A percentile compares a stretch with the other conserved stretches of the same genome.
Conservation (phyloP, 2,888 invertebrate species). For the Leptinotarsa peninsularis region DNA sequence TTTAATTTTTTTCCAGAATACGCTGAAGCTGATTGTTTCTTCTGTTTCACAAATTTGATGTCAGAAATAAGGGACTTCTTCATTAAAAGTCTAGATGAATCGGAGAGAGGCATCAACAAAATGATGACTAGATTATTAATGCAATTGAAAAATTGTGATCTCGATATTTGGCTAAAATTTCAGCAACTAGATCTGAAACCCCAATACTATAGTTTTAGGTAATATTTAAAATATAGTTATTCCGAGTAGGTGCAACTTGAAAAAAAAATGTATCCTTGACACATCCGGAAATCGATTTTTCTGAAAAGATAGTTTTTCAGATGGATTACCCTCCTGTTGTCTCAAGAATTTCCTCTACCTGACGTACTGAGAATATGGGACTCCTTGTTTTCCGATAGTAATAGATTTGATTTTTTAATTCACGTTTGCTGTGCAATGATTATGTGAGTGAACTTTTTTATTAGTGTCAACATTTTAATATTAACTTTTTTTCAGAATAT, state of each 20-base stretch:
- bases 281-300: background rate
- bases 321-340: slow-evolving; percentile 94
- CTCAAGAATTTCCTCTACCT: slow-evolving; percentile 97
- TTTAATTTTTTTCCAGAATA: slow-evolving; percentile 71
- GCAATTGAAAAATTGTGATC: slow-evolving; percentile 82
- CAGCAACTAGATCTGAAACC: slow-evolving; percentile 89
- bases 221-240: slow-evolving; percentile 1
- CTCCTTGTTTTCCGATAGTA: slow-evolving; percentile 90
- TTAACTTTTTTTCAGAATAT: slow-evolving; percentile 71
- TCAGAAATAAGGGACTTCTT: slow-evolving; percentile 97
- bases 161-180: slow-evolving; percentile 80
- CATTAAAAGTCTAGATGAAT: slow-evolving; percentile 94
- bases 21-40: slow-evolving; percentile 98
- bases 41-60: slow-evolving; percentile 98
- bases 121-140: slow-evolving; percentile 88
- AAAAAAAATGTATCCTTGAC: background rate
- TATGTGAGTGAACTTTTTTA: slow-evolving; percentile 75
- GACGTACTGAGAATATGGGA: slow-evolving; percentile 99
- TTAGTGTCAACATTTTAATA: too few relatives aligned
- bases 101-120: slow-evolving; percentile 89
- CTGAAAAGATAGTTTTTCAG: slow-evolving; percentile 67
- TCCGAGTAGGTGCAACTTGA: slow-evolving; percentile 1
- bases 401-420: slow-evolving; percentile 91
- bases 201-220: slow-evolving; percentile 96
- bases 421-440: slow-evolving; percentile 98